A percentile compares a stretch with the other conserved stretches of the same genome.
Evolutionary conservation across 2,888 invertebrate genomes (phyloP).

Genomic region (Cylindroiulus punctatus): DNA sequence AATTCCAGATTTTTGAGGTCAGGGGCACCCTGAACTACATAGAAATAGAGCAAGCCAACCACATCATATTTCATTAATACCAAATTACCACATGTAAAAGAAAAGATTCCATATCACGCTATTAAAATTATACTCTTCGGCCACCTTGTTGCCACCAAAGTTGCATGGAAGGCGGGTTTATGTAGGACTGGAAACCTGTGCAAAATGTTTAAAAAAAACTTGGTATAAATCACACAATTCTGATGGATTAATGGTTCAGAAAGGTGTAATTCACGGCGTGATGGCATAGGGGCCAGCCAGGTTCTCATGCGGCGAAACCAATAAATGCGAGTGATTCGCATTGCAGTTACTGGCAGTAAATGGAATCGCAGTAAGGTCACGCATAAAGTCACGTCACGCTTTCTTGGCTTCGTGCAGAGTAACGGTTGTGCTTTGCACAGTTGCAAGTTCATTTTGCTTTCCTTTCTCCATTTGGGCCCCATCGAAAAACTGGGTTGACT

Average conservation of each 20-base stretch:
- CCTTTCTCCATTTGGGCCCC: background rate
- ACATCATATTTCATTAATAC: too few species aligned
- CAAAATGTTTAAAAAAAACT: background rate
- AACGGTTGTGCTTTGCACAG: conserved; percentile 22
- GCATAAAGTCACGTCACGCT: conserved; percentile 42
- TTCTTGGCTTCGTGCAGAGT: conserved; percentile 36
- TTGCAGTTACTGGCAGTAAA: background rate
- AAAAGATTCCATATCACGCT: background rate
- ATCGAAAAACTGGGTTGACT: conserved; percentile 38
- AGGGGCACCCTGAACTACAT: too few species aligned
- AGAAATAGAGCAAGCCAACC: too few species aligned
- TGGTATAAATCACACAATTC: background rate
- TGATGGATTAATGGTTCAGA: conserved; percentile 23
- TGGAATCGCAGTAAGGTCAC: conserved; percentile 28
- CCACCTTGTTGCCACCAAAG: too few species aligned
- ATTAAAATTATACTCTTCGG: background rate
- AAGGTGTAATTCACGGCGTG: conserved; percentile 23
- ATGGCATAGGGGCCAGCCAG: background rate
- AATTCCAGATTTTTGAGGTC: too few species aligned
- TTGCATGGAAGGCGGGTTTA: too few species aligned
- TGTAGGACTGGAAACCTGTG: too few species aligned
- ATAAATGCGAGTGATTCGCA: conserved; percentile 1
- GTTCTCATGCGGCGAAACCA: background rate
- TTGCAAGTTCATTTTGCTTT: conserved; percentile 12
- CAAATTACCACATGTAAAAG: background rate